phyloP scores from a whole-genome alignment of 2,113 vertebrate genomes.

The Aix galericulata region DNA sequence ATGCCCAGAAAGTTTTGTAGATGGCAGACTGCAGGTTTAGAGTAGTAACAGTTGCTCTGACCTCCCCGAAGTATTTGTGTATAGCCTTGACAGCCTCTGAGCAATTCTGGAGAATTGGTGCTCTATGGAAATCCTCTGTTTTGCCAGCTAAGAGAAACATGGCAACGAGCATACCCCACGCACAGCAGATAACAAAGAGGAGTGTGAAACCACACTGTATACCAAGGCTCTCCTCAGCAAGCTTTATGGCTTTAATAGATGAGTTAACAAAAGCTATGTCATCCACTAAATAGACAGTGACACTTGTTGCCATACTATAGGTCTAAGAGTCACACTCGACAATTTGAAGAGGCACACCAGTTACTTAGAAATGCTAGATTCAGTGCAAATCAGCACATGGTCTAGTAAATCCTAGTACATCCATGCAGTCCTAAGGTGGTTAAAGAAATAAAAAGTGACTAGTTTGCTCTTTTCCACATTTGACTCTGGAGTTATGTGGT shows the following conservation, averaged over 20 bases:
- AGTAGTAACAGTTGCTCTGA: background rate
- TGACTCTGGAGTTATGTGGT: background rate
- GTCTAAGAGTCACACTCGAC: background rate
- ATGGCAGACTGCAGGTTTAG: background rate
- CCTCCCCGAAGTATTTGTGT: background rate
- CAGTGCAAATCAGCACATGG: background rate
- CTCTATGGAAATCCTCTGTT: fast-evolving
- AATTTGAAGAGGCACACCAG: fast-evolving
- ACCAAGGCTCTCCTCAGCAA: background rate
- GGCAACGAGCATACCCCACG: fast-evolving
- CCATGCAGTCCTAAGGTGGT: fast-evolving
- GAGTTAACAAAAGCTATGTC: background rate
- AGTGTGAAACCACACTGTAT: fast-evolving
- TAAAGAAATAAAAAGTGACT: background rate
- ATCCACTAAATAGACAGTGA: background rate
- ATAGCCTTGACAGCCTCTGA: background rate
- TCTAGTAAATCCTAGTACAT: background rate
- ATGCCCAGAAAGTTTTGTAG: background rate
- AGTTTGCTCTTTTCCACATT: background rate
- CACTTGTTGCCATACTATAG: background rate
- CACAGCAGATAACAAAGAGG: background rate
- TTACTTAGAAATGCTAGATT: background rate
- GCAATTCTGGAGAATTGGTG: background rate
- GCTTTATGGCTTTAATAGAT: background rate
- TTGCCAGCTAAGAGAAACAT: background rate